These are phyloP conservation scores for Adineta ricciae DNA, from an alignment of 2,888 invertebrate species.

Conservation along the genomic window DNA sequence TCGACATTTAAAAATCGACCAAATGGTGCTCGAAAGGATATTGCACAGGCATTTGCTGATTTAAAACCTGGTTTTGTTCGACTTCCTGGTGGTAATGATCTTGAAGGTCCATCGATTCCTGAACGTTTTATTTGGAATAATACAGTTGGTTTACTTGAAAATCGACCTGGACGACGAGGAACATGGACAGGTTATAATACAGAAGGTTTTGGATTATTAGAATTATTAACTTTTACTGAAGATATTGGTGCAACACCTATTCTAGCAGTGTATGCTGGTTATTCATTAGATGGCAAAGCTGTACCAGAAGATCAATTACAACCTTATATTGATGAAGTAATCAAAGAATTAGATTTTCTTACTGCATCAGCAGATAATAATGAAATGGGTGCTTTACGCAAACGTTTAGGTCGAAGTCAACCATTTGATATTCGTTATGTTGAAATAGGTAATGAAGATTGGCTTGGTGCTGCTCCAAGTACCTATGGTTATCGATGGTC, in stretches of 20 bases:
- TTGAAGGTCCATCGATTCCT: not conserved
- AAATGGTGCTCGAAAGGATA: not conserved
- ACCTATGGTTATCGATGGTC: not conserved
- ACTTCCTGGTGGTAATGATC: not conserved
- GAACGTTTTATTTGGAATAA: conserved; percentile 9
- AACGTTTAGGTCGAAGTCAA: not conserved
- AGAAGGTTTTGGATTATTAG: not conserved
- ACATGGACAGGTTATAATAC: not conserved
- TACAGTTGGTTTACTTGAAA: not conserved
- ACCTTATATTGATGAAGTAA: not conserved
- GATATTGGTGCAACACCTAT: not conserved
- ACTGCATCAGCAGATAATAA: not conserved
- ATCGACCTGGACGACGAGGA: not conserved
- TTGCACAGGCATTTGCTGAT: not conserved
- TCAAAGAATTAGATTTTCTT: not conserved
- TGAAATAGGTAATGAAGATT: not conserved
- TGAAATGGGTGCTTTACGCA: not conserved
- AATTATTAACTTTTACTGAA: not conserved
- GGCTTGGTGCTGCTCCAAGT: not conserved
- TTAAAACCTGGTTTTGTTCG: not conserved
- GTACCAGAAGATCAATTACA: not conserved
- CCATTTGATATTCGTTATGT: not conserved
- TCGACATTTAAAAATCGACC: not conserved
- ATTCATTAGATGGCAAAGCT: not conserved
- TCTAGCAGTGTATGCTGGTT: not conserved